Evolutionary conservation across 1,140 invertebrate genomes (phyloP).

Genomic region (Microplitis demolitor): DNA sequence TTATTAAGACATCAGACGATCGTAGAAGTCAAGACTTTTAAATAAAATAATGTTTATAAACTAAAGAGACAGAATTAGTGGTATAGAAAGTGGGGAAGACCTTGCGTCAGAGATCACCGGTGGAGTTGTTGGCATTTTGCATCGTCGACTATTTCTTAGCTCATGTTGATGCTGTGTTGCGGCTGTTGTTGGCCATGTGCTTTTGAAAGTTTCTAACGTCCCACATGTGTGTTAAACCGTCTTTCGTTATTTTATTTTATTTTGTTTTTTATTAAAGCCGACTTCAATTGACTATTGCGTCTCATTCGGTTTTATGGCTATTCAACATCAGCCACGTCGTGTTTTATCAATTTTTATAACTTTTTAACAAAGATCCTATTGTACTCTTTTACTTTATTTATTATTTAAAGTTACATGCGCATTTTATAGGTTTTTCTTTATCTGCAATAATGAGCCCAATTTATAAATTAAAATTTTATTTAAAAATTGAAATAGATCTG

Average conservation of each 20-base stretch:
- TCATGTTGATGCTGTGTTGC: neutral
- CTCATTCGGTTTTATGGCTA: neutral
- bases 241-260: slow-evolving; percentile 14
- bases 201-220: slow-evolving; percentile 41
- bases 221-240: slow-evolving; percentile 20
- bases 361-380: neutral
- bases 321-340: neutral
- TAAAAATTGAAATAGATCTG: neutral
- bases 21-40: neutral
- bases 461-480: no score
- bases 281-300: slow-evolving; percentile 12
- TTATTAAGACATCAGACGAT: neutral
- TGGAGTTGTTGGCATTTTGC: slow-evolving; percentile 46
- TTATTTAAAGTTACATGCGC: neutral
- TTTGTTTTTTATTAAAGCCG: neutral
- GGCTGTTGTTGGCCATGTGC: slow-evolving; percentile 10
- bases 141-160: neutral
- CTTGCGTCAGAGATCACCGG: slow-evolving; percentile 43
- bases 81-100: slow-evolving; percentile 23
- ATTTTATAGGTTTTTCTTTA: no score
- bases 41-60: neutral
- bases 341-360: neutral
- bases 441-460: no score
- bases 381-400: neutral
- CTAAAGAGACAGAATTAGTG: neutral